phyloP scores from a whole-genome alignment of 2,113 vertebrate species.

The Sorex araneus region DNA sequence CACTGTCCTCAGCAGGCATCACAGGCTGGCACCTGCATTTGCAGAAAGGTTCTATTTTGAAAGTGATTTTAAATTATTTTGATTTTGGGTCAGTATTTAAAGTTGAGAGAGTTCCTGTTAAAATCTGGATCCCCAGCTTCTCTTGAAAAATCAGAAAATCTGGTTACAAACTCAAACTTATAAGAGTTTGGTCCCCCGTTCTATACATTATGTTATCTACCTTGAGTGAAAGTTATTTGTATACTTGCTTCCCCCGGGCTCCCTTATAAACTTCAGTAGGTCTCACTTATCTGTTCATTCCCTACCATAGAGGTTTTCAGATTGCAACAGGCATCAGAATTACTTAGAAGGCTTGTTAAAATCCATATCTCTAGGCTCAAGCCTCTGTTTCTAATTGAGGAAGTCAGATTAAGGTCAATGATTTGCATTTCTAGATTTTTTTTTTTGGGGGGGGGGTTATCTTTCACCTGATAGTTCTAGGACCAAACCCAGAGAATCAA shows the following conservation, averaged over 20 bases:
- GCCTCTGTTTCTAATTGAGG: background rate
- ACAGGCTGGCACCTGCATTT: background rate
- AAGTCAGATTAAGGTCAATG: background rate
- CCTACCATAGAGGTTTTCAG: background rate
- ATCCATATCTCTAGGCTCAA: background rate
- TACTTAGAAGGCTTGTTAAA: background rate
- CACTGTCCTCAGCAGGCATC: background rate
- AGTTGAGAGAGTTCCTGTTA: slow-evolving; percentile 42
- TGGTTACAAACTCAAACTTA: background rate
- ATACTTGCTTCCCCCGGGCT: background rate
- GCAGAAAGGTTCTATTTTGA: slow-evolving; percentile 15
- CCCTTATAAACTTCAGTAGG: slow-evolving; percentile 1
- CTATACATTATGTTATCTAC: background rate
- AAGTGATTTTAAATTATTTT: background rate
- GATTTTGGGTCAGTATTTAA: background rate
- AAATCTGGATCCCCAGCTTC: background rate
- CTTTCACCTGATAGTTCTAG: background rate
- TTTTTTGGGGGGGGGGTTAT: too few species aligned
- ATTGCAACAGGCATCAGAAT: background rate
- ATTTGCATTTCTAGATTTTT: slow-evolving; percentile 22
- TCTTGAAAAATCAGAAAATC: slow-evolving; percentile 43
- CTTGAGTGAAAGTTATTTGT: slow-evolving; percentile 17
- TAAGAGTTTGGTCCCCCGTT: background rate
- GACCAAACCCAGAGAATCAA: background rate
- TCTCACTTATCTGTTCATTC: background rate